Conservation (phyloP, 2,797 vertebrate genomes). For the Enteromius radiatus region DNA sequence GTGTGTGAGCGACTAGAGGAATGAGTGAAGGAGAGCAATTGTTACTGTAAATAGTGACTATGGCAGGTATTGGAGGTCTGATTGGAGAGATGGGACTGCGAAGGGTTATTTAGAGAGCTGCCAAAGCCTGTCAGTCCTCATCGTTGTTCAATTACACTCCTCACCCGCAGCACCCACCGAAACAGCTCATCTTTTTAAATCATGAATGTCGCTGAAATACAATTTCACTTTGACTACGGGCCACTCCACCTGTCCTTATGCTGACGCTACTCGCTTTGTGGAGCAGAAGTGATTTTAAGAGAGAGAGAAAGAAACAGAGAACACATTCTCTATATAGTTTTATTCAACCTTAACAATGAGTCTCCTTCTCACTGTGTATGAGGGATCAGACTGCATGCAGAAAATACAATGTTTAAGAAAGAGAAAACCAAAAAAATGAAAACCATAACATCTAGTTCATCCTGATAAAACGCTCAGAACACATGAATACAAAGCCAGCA, state of each 20-base stretch:
- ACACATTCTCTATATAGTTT: constrained; percentile 15
- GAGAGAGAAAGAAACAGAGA: constrained; percentile 28
- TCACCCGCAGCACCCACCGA: constrained; percentile 34
- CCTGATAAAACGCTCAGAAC: neutral
- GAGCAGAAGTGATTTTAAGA: constrained; percentile 34
- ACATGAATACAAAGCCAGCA: neutral
- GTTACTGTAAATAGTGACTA: constrained; percentile 28
- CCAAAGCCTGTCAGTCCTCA: constrained; percentile 47
- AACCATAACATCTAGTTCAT: neutral
- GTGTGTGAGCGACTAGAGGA: neutral
- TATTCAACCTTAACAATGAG: constrained; percentile 15
- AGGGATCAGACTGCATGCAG: neutral
- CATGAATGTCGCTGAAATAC: constrained; percentile 64
- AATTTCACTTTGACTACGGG: constrained; percentile 83
- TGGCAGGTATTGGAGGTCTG: constrained; percentile 12
- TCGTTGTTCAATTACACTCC: constrained; percentile 49
- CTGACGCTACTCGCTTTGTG: neutral
- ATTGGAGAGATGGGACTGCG: constrained; percentile 16
- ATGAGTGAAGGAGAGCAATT: neutral
- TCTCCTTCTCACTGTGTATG: neutral
- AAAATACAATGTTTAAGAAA: constrained; percentile 4
- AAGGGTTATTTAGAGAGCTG: constrained; percentile 52
- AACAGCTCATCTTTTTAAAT: constrained; percentile 54
- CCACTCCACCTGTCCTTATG: constrained; percentile 32
- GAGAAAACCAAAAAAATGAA: constrained; percentile 5